Base-by-base conservation (phyloP, 2,113 vertebrate genomes). In the Cavia porcellus region DNA sequence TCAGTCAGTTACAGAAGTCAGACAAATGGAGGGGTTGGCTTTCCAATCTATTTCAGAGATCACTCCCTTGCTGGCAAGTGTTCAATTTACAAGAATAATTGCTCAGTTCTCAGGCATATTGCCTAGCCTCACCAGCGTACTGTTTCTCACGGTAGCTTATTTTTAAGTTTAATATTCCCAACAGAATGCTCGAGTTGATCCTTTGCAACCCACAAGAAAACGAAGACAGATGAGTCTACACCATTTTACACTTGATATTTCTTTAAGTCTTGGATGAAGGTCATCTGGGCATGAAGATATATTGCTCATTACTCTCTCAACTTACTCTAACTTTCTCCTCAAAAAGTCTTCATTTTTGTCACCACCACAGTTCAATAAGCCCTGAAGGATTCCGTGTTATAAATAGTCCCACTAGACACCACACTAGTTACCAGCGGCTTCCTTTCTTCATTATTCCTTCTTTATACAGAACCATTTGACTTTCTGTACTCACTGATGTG, bases 81-180 rank as follows among this genome's bases (percentile, higher is more conserved):
- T 95, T 89, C 90, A 72, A 38, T 95, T 96, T 89, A 92, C 19
- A 94, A 91, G 97, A 97, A 85, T 0, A 11, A 96, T 81, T 64
- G 92, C 85, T 95, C 9, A 6, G 55, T 94, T 92, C 19, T 80
- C 81, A 97, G 90, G 80, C 62, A 64, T 38, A 50, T 1, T 35
- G 77, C 77, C 1, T 7, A 42, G 17, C 86, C 74, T 96, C 66
- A 55, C 28, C 17, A 92, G 81, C 61, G 72, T 0, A 61, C 70
- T 50, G 55, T 64, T 96, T 96, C 85, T 92, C 61, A 38, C 2
- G 14, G 86, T 47, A 70, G 77, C 57, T 97, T 83, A 94, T 89
- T 96, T 97, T 95, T 96, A 94, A 95, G 66, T 92, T 96, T 97
- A 90, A 89, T 96, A 97, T 94, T 96, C 86, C 82, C 89, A 72